Base-by-base conservation (phyloP, 1,140 invertebrate species). In the Doryteuthis pealeii region DNA sequence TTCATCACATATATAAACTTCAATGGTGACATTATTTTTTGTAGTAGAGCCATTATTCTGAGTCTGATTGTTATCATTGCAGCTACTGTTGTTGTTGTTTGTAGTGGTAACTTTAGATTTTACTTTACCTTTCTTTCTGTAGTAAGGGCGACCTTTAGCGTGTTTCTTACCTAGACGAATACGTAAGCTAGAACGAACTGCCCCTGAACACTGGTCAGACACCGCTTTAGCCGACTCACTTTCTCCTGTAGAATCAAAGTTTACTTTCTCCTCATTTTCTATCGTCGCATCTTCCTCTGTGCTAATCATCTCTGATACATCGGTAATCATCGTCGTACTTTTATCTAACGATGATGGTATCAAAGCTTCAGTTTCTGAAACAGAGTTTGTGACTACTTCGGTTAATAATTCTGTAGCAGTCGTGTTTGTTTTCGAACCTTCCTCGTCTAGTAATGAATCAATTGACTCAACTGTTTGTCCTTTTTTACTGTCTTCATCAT, bases 1-100 rank as follows among this genome's bases (percentile, higher is more conserved):
- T 22, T 78, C 72, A 31, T 65, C 70, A 74, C 79, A 80, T 22
- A 65, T 28, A 70, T 76, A 76, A 12, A 66, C 70, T 43, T 77
- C 65, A 31, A 65, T 58, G 31, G 26, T 4, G 6, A 28, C 73
- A 45, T 68, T 18, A 43, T 26, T 68, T 66, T 65, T 66, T 28
- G 18, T 62, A 62, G 22, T 6, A 22, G 18, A n/a, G 26, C 18
- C 54, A 62, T 62, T 62, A 58, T 28, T 58, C 6, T 28, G 18
- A 15, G 22, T 62, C 5, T 62, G 22, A 6, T 62, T 22, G 18
- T 62, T 62, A 28, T 15, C 18, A 18, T 22, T 28, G 18, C 5
- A 15, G 26, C 26, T 62, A 6, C 6, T 22, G 26, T 62, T 62
- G 54, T 62, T 62, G 18, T 62, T 62, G 18, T 22, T n/a, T 14